A percentile compares a stretch with the other conserved stretches of the same genome.
Evolutionary conservation across 1,140 invertebrate genomes (phyloP).

Genomic region (Nixonia krombeini): DNA sequence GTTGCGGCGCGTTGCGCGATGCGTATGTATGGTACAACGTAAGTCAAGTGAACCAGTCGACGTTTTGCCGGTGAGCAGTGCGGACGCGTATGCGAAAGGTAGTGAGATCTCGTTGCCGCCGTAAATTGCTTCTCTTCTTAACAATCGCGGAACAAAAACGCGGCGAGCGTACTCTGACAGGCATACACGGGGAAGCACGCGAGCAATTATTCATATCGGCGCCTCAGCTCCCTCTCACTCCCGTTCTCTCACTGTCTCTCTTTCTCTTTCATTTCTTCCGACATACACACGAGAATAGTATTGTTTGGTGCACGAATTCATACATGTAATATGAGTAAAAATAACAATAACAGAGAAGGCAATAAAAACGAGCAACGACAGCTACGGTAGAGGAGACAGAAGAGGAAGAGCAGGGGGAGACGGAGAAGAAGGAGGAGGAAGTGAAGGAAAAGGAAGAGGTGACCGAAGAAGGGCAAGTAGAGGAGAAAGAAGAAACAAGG

Average conservation of each 20-base stretch:
- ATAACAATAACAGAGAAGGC: no score
- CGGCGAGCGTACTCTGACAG: not conserved
- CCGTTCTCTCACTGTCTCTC: no score
- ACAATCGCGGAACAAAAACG: not conserved
- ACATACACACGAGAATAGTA: no score
- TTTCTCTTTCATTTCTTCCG: no score
- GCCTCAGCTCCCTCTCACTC: not conserved
- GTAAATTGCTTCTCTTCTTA: not conserved
- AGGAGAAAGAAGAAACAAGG: no score
- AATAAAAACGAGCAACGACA: no score
- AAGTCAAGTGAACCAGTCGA: constrained; percentile 71
- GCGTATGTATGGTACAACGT: no score
- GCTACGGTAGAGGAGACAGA: no score
- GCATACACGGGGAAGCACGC: not conserved
- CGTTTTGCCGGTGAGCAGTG: constrained; percentile 66
- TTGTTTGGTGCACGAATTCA: no score
- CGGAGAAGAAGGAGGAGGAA: not conserved
- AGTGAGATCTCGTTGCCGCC: not conserved
- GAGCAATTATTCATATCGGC: not conserved
- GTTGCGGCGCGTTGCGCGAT: constrained; percentile 18
- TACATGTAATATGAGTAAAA: no score
- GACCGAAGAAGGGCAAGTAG: no score
- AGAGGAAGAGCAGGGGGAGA: not conserved
- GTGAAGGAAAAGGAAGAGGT: not conserved
- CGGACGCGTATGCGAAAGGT: constrained; percentile 40